Conservation (phyloP, 2,888 invertebrate species). For the Drosophila pseudotalamancana region DNA sequence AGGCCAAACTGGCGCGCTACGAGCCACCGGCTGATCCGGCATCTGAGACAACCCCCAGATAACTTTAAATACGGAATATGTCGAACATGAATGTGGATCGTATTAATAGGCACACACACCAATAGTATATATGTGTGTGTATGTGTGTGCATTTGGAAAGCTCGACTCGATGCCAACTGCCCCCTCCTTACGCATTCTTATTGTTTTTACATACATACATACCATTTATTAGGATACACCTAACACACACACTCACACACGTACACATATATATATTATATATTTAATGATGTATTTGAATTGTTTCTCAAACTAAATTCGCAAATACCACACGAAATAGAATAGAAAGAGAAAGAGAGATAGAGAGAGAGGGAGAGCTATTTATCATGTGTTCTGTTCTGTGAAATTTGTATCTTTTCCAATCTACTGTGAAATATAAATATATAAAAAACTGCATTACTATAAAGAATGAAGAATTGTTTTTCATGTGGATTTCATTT, state of each 20-base stretch:
- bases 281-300: slow-evolving; percentile 17
- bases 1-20: slow-evolving; percentile 88
- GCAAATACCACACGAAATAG: slow-evolving; percentile 20
- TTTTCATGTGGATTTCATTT: no score
- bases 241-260: neutral
- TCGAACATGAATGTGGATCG: neutral
- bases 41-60: slow-evolving; percentile 12
- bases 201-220: slow-evolving; percentile 54
- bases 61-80: slow-evolving; percentile 24
- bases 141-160: slow-evolving; percentile 4
- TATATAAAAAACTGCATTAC: neutral
- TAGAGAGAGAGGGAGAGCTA: no score
- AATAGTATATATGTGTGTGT: neutral
- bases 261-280: slow-evolving; percentile 3
- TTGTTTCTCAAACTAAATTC: slow-evolving; percentile 10
- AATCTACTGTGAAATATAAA: neutral
- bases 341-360: no score
- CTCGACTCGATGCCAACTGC: slow-evolving; percentile 44
- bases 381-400: neutral
- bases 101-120: slow-evolving; percentile 17
- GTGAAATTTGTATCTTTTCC: neutral
- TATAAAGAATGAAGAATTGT: no score
- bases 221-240: slow-evolving; percentile 23
- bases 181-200: slow-evolving; percentile 50
- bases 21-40: slow-evolving; percentile 85